Conservation (phyloP, 1,140 invertebrate genomes). For the Cotesia vestalis region DNA sequence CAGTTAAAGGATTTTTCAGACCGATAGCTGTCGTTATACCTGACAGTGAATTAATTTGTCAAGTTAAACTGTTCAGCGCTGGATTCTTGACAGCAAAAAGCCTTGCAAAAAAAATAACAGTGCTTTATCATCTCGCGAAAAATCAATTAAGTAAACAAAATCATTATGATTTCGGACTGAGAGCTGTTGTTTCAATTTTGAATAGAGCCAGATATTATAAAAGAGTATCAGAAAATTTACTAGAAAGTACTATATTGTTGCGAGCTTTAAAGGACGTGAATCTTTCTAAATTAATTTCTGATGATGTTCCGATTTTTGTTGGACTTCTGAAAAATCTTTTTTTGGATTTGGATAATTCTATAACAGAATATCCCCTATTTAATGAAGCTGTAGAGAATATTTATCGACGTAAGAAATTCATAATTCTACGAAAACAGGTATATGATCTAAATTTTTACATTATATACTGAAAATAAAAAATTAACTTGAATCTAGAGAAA, state of each 20-base stretch:
- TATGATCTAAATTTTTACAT: conserved; percentile 22
- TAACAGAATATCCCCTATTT: conserved; percentile 85
- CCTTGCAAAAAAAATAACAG: conserved; percentile 92
- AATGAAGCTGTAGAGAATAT: conserved; percentile 78
- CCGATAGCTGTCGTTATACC: conserved; percentile 91
- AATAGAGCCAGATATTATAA: conserved; percentile 90
- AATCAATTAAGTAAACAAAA: conserved; percentile 91
- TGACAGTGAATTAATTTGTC: conserved; percentile 88
- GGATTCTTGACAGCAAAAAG: conserved; percentile 88
- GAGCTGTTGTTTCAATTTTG: conserved; percentile 86
- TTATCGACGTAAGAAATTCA: conserved; percentile 74
- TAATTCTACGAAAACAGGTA: conserved; percentile 81
- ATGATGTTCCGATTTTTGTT: conserved; percentile 89
- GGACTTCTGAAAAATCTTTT: conserved; percentile 89
- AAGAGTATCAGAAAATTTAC: conserved; percentile 76
- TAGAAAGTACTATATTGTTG: conserved; percentile 88
- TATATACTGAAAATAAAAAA: conserved; percentile 38
- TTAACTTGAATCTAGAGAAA: neutral
- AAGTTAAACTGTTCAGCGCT: conserved; percentile 91
- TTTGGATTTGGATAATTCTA: conserved; percentile 85
- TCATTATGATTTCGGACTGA: conserved; percentile 93
- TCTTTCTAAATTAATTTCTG: conserved; percentile 89
- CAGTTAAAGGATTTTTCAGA: conserved; percentile 88
- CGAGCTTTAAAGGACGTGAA: conserved; percentile 90
- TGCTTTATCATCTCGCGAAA: conserved; percentile 83